A percentile compares a stretch with the other conserved stretches of the same genome.
Conservation (phyloP, 2,888 invertebrate species). For the Eutolmus rufibarbis region DNA sequence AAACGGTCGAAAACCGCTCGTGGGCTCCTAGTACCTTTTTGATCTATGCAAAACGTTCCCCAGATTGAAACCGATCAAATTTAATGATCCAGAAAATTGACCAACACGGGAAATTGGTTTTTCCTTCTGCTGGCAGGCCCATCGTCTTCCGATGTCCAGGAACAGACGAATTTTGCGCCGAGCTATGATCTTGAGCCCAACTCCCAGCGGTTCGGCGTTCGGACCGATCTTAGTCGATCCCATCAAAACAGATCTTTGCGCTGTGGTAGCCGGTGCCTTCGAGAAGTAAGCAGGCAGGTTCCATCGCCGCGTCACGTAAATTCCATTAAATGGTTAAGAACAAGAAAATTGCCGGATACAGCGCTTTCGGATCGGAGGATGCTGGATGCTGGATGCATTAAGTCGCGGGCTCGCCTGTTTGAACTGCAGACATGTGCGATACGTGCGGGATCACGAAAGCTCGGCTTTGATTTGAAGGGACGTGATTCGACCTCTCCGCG, state of each 20-base stretch:
- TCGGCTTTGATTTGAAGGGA: conserved; percentile 8
- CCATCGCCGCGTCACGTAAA: conserved; percentile 54
- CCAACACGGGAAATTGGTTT: conserved; percentile 21
- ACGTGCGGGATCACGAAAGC: conserved; percentile 35
- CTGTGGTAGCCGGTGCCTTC: background rate
- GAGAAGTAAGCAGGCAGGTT: conserved; percentile 15
- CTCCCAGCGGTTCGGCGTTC: background rate
- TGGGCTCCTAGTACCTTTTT: background rate
- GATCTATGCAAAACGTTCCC: conserved; percentile 27
- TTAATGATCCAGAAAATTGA: conserved; percentile 41
- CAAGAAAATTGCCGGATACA: conserved; percentile 41
- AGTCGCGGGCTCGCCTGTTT: conserved; percentile 20
- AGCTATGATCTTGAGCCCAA: background rate
- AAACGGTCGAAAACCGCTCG: conserved; percentile 2
- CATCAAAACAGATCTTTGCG: background rate
- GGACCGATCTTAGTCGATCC: conserved; percentile 7
- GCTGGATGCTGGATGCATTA: conserved; percentile 37
- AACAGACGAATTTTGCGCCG: background rate
- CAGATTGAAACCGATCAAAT: conserved; percentile 35
- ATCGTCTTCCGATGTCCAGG: background rate
- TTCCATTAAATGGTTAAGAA: conserved; percentile 54
- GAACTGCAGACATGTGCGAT: conserved; percentile 15
- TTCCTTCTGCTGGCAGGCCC: background rate
- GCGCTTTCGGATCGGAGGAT: conserved; percentile 20
- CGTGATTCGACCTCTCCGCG: background rate